Evolutionary conservation across 2,113 vertebrate genomes (phyloP), one percentile per base, ranked within the genome.

Genomic region (Erinaceus europaeus): DNA sequence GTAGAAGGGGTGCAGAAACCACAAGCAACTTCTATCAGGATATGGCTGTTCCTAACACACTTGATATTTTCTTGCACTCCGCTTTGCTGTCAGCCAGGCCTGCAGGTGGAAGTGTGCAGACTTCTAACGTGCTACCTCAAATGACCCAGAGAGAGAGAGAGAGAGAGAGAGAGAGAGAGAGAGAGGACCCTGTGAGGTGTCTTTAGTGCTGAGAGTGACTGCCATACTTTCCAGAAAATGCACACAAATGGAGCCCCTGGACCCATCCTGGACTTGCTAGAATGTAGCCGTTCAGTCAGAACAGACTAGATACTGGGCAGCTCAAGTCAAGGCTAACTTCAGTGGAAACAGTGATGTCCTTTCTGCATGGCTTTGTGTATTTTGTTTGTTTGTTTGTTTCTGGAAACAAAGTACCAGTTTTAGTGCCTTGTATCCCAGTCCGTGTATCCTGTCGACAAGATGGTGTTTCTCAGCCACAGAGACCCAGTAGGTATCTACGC

Each of bases 281-380:
- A 17, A 10, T 46, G 20, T 48, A n/a, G 18, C 61, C 53, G 50
- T 59, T 13, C 25, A 64, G 18, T 10, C 25, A 4, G 76, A n/a
- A n/a, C n/a, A 7, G 23, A 27, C 52, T 20, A 6, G 2, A 20
- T 75, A 50, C 3, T 59, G 32, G 69, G 21, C n/a, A 9, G 0
- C 17, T 38, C 13, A 23, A 38, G 25, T 62, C 80, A 64, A 68
- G 89, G 84, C 61, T 32, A 29, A 4, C 62, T 59, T 48, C 20
- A 14, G 9, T 38, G 59, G 59, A 53, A 84, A 74, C 57, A 84
- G 50, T 57, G 34, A 29, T 71, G 57, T 34, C 65, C 88, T 80
- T 79, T 68, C 83, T 42, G 1, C 57, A 62, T 81, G 69, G 67
- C 86, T 65, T 90, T 78, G n/a, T n/a, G n/a, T n/a, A n/a, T n/a